Evolutionary conservation across 2,888 invertebrate species (phyloP), one percentile per base, ranked within the genome.

Genomic region (Alitta virens): DNA sequence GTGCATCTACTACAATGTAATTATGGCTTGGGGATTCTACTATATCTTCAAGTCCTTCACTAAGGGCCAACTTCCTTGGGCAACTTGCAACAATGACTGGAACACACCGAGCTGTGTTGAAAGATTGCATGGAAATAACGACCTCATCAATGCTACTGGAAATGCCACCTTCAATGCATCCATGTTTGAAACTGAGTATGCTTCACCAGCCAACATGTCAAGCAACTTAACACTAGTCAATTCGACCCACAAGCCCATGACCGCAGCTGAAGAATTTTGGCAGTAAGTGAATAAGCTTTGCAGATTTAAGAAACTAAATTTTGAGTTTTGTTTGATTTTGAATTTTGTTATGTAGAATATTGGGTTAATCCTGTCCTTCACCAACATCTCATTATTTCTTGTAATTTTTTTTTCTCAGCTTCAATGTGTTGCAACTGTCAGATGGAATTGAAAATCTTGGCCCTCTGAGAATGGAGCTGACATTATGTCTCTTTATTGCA

Each of bases 1-100:
- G 18, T 80, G 80, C 63, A 72, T 82, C 53, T 82, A 82, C 67
- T 82, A 82, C 69, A 82, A 82, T 60, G 77, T 82, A 26, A 80
- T 82, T 60, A 74, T 82, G 46, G 76, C 80, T 16, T 82, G 80
- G 79, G 78, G 78, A 0, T 64, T 82, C 16, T 82, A 80, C 66
- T 82, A 79, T 69, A 71, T 82, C 33, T 75, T 75, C 64, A 72
- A 74, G 72, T 79, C 81, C 1, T 78, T 82, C 69, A 72, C 74
- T 1, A 56, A 56, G 2, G 52, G 53, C 14, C 54, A 58, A 1
- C 67, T 82, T 59, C 81, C 81, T 2, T 82, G 82, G 82, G 74
- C 78, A 24, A 70, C 71, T 14, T 82, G 82, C 62, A 71, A 72
- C 33, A 80, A 81, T 63, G 62, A 58, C 40, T 82, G 82, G 82